A percentile compares a stretch with the other conserved stretches of the same genome.
Evolutionary conservation across 2,113 vertebrate genomes (phyloP).

Genomic region (Cnemophilus loriae): DNA sequence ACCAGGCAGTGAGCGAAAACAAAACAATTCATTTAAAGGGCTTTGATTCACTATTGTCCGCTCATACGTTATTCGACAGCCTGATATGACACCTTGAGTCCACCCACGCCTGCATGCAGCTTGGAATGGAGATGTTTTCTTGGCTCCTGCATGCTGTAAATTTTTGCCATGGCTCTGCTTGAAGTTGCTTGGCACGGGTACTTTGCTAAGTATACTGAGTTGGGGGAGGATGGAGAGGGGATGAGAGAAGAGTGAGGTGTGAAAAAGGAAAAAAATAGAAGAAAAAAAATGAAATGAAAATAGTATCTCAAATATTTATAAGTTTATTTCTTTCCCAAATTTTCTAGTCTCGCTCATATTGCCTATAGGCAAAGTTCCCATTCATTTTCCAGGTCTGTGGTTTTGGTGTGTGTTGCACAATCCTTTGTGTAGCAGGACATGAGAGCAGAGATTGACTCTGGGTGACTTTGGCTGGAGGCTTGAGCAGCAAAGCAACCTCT

Average conservation of each 20-base stretch:
- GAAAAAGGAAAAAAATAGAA: neutral
- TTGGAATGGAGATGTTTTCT: conserved; percentile 15
- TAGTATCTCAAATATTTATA: neutral
- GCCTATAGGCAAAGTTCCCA: neutral
- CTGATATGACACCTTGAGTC: neutral
- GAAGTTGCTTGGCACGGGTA: neutral
- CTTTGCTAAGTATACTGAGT: neutral
- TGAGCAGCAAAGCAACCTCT: neutral
- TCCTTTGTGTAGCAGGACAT: neutral
- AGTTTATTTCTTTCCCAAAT: neutral
- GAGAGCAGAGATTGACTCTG: neutral
- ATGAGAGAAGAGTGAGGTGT: neutral
- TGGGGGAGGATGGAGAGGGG: neutral
- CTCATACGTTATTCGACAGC: neutral
- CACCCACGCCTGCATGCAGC: neutral
- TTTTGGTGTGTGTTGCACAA: neutral
- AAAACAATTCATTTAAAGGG: conserved; percentile 32
- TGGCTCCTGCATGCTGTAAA: neutral
- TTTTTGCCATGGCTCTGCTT: neutral
- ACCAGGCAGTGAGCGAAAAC: neutral
- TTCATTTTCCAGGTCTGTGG: neutral
- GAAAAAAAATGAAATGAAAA: neutral
- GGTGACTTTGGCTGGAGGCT: neutral
- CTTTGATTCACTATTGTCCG: conserved; percentile 4
- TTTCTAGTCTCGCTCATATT: neutral